Evolutionary conservation across 2,797 vertebrate species (phyloP), one percentile per base, ranked within the genome.

Genomic region (Urophycis tenuis): DNA sequence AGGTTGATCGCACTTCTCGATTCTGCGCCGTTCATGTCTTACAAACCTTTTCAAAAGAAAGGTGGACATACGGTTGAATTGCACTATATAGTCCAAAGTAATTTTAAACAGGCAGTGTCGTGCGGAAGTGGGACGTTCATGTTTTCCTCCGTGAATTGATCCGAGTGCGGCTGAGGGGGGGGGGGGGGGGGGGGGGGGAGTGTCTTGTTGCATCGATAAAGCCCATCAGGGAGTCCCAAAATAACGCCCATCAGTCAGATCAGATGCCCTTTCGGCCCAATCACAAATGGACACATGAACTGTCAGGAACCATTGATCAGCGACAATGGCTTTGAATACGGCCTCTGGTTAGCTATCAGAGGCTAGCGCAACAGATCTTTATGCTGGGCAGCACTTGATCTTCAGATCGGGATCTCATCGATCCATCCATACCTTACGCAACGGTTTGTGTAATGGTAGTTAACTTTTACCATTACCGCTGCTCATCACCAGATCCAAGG

Each of bases 401-500:
- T 5, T 36, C 36, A 36, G 36, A 45, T 15, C 41, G 5, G 41
- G 41, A 17, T 15, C 41, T 15, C 17, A 34, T 3, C 33, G 3
- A 34, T 34, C 41, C 17, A 34, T 3, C 33, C 33, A 34, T 34
- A 3, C 33, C 33, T 79, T 88, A 72, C 78, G 72, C 81, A 81
- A 87, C 78, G 71, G 39, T n/a, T 45, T 49, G 77, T 76, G 87
- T 84, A 79, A 15, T 77, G 75, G 75, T 30, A 73, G 22, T 88
- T 74, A 77, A 85, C 87, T 79, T 84, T n/a, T n/a, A n/a, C n/a
- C n/a, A n/a, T n/a, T n/a, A n/a, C n/a, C n/a, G n/a, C n/a, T n/a
- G n/a, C 88, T 89, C 85, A 89, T 90, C 76, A 45, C 74, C 74
- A 22, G 77, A 25, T 74, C 81, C 87, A 89, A 90, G 86, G 81